Conservation (phyloP, 1,140 invertebrate species). For the Zelostemma sp. region DNA sequence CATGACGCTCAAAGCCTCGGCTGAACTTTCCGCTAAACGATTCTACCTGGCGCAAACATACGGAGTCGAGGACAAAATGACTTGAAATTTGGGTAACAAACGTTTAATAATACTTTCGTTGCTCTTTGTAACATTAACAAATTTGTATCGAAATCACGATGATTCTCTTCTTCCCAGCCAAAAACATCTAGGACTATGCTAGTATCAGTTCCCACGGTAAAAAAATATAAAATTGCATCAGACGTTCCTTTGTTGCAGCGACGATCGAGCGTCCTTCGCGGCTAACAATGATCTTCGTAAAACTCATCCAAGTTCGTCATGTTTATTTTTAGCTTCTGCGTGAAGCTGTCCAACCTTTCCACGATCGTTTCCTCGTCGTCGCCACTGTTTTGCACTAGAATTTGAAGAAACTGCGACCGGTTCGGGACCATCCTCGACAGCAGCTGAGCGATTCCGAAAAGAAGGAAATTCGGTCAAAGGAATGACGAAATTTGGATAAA, state of each 20-base stretch:
- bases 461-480: constrained; percentile 14
- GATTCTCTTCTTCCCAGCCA: too few relatives aligned
- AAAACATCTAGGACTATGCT: too few relatives aligned
- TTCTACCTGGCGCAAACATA: constrained; percentile 67
- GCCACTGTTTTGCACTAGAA: constrained; percentile 50
- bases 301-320: constrained; percentile 49
- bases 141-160: too few relatives aligned
- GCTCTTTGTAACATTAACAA: background rate
- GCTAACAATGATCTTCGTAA: constrained; percentile 48
- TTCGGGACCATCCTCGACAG: constrained; percentile 61
- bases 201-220: too few relatives aligned
- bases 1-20: constrained; percentile 74
- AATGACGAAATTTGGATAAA: background rate
- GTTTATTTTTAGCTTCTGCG: constrained; percentile 53
- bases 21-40: constrained; percentile 70
- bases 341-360: constrained; percentile 51
- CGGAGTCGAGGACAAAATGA: constrained; percentile 47
- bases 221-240: background rate
- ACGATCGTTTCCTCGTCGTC: constrained; percentile 54
- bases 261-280: background rate
- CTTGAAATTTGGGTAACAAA: constrained; percentile 14
- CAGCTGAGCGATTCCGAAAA: constrained; percentile 50
- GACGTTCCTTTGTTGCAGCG: background rate
- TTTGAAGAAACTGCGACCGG: constrained; percentile 57
- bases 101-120: background rate